Evolutionary conservation across 2,113 vertebrate genomes (phyloP), one percentile per base, ranked within the genome.

Genomic region (Cyanocitta stelleri): DNA sequence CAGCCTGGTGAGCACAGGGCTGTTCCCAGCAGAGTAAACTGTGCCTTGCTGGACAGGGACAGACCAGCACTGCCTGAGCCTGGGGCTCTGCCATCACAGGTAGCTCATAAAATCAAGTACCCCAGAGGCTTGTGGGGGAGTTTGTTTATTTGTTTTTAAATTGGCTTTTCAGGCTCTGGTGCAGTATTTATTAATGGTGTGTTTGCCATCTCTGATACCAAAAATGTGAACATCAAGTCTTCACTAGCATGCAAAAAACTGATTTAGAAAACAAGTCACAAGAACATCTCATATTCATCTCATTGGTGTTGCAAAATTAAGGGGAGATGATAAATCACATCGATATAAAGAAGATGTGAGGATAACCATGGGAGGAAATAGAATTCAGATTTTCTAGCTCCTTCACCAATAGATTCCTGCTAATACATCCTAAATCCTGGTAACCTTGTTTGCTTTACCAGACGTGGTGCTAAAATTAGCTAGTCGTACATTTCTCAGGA

Each of bases 381-480:
- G 48, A n/a, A 56, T 71, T 75, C 80, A 68, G 35, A 68, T 88
- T 88, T 94, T 89, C 41, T 55, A 1, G 66, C n/a, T 78, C 48
- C 41, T 88, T 71, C 51, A 16, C 75, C 76, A 67, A 0, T 54
- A 67, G 48, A 67, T 93, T 88, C 48, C 78, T 82, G 20, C 51
- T 86, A 24, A 15, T 75, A 69, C 73, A 44, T 74, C 52, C 83
- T 87, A 51, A 73, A 79, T 88, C 82, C 90, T 64, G 71, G 66
- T 89, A 92, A 73, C 83, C 80, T 93, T 93, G 56, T 89, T 96
- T 96, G 90, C 96, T 94, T 92, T 92, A 58, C 76, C 75, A 95
- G 86, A 56, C 69, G 2, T 24, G 44, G 26, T 87, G 64, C 73
- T 95, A 92, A 93, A 96, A 92, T 93, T 94, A 96, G 69, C 48